A percentile compares a stretch with the other conserved stretches of the same genome.
These are phyloP conservation scores for Heliocidaris erythrogramma DNA, from an alignment of 35 echinoderm and acorn worm species.

Conservation along the genomic window DNA sequence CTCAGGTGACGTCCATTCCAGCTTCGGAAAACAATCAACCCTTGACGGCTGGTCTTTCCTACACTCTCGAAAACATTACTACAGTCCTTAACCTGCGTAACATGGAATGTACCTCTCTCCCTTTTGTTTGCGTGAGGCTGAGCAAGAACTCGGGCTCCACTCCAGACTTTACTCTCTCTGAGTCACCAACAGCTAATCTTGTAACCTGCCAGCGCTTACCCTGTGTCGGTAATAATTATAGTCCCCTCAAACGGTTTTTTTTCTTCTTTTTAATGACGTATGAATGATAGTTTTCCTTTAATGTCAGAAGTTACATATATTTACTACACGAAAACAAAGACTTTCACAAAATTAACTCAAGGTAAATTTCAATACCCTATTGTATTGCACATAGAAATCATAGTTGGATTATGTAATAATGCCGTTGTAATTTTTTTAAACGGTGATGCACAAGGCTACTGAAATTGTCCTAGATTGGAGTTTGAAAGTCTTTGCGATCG, in stretches of 20 bases:
- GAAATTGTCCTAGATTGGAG: too few species aligned
- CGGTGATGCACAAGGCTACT: too few species aligned
- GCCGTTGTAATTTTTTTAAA: background rate
- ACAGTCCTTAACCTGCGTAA: background rate
- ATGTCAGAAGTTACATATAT: too few species aligned
- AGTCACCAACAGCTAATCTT: background rate
- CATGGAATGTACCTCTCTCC: background rate
- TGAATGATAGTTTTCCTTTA: too few species aligned
- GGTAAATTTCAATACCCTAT: too few species aligned
- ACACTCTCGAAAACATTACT: background rate
- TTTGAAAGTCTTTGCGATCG: too few species aligned
- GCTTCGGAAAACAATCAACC: background rate
- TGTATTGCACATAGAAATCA: background rate
- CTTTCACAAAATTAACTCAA: background rate
- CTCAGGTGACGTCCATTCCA: background rate
- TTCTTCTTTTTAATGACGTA: background rate
- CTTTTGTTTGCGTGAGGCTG: slow-evolving; percentile 18
- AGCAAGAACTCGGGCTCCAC: background rate
- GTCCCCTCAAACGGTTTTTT: background rate
- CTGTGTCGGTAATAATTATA: background rate
- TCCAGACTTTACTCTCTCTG: slow-evolving; percentile 21
- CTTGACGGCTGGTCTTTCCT: background rate
- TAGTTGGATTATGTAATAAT: background rate
- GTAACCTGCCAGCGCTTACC: background rate
- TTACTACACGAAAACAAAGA: background rate